Evolutionary conservation across 2,888 invertebrate species (phyloP), one percentile per base, ranked within the genome.

Genomic region (Bimastos eiseni): DNA sequence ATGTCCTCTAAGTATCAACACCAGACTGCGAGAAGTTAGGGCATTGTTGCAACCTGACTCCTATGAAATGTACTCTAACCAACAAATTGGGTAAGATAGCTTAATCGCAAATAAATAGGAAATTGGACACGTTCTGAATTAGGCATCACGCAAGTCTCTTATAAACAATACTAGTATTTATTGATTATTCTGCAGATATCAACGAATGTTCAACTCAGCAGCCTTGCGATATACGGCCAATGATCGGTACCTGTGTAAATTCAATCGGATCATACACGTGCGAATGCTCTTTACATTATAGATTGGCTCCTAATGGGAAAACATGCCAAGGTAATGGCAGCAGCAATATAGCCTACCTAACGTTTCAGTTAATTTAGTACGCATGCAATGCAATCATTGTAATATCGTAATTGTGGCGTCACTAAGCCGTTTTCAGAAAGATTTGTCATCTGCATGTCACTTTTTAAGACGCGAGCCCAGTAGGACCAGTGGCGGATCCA

Each of bases 321-420:
- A 90, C 91, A 24, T 91, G 91, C 88, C 38, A 90, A 24, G 91
- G 91, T 90, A 36, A 44, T 83, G 84, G 8, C n/a, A 33, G 86
- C n/a, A 34, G 21, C n/a, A 86, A 17, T 34, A 17, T 34, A 19
- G 41, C 41, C 41, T 17, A 34, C 33, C 36, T 36, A 37, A 86
- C 30, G 70, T 70, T 70, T 30, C 70, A 70, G n/a, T n/a, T n/a
- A 70, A 15, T n/a, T 70, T 70, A 15, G 11, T 11, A 70, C n/a
- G 0, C n/a, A 33, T 3, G 84, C 84, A 36, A 34, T 84, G 19
- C 15, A 1, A 36, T 86, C 11, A 86, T 36, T 21, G 24, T 24
- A 24, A 49, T 1, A 21, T 3, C 49, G 1, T 49, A 21, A 49
- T 70, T n/a, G 70, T n/a, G 70, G 30, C 11, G 24, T 70, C 24